Percentiles rank a stretch among this genome's conserved stretches.
These are phyloP conservation scores for Drosophila serrata DNA, from an alignment of 1,140 invertebrate species.

Conservation along the genomic window DNA sequence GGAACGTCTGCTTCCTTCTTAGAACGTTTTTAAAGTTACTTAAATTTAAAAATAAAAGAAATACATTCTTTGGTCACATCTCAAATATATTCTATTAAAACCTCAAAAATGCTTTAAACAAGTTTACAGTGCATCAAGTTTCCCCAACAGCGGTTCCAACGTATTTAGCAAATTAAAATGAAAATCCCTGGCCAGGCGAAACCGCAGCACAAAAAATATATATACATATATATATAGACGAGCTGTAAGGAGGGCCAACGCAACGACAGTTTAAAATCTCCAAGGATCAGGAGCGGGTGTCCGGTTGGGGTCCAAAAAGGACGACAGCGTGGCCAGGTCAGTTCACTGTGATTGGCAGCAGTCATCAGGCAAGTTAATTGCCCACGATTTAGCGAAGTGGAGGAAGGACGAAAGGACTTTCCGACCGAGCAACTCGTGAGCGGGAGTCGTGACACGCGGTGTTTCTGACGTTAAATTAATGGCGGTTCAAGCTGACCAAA, in stretches of 20 bases:
- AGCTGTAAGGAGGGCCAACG: slow-evolving; percentile 24
- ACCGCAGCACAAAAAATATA: slow-evolving; percentile 42
- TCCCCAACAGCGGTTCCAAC: slow-evolving; percentile 23
- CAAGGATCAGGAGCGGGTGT: slow-evolving; percentile 1
- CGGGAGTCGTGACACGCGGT: slow-evolving; percentile 33
- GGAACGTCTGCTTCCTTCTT: too few species aligned
- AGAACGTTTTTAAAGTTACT: too few species aligned
- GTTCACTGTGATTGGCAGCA: slow-evolving; percentile 76
- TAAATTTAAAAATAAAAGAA: too few species aligned
- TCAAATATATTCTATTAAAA: neutral
- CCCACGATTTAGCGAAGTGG: slow-evolving; percentile 72
- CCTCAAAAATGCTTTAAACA: neutral
- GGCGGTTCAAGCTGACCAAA: slow-evolving; percentile 28
- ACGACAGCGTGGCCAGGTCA: slow-evolving; percentile 48
- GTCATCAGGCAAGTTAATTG: slow-evolving; percentile 82
- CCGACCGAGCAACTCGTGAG: slow-evolving; percentile 5
- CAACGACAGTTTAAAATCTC: slow-evolving; percentile 49
- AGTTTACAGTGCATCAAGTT: neutral
- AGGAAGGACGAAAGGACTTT: slow-evolving; percentile 23
- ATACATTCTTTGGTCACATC: neutral
- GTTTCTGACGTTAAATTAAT: slow-evolving; percentile 45
- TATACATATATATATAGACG: slow-evolving; percentile 4
- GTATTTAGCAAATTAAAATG: slow-evolving; percentile 79
- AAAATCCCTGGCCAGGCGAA: slow-evolving; percentile 55
- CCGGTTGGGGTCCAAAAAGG: slow-evolving; percentile 21